Conservation (phyloP, 2,113 vertebrate genomes). For the Hydrolagus affinis region DNA sequence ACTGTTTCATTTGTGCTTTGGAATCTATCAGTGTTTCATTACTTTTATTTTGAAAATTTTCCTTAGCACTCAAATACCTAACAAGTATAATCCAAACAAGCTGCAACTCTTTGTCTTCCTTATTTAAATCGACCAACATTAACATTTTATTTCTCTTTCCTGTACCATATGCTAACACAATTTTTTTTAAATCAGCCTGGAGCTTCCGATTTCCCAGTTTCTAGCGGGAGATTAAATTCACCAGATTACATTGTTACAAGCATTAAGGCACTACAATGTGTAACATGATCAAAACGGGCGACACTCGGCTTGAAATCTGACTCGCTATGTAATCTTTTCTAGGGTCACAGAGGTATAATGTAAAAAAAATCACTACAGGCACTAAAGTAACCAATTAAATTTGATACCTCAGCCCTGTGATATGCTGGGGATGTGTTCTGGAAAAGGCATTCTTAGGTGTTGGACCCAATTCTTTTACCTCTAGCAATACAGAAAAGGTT, state of each 20-base stretch:
- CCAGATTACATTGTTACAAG: constrained; percentile 41
- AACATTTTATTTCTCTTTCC: neutral
- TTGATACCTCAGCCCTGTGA: constrained; percentile 36
- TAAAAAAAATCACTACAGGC: constrained; percentile 31
- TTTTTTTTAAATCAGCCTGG: neutral
- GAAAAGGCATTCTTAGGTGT: constrained; percentile 18
- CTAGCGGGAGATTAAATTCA: constrained; percentile 37
- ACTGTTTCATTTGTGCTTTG: neutral
- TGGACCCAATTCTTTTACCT: neutral
- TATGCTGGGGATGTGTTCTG: neutral
- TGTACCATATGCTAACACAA: constrained; percentile 3
- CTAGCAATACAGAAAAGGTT: neutral
- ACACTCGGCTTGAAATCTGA: constrained; percentile 41
- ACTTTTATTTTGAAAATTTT: neutral
- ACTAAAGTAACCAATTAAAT: constrained; percentile 43
- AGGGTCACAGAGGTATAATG: constrained; percentile 30
- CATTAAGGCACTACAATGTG: constrained; percentile 39
- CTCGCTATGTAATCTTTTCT: constrained; percentile 39
- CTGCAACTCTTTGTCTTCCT: neutral
- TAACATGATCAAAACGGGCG: constrained; percentile 43
- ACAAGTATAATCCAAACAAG: neutral
- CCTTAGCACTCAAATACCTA: neutral
- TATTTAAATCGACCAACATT: neutral
- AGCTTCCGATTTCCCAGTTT: constrained; percentile 35
- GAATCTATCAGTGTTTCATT: neutral